These are phyloP conservation scores for Euura saliciscinereae DNA, from an alignment of 1,140 invertebrate species.

Conservation along the genomic window DNA sequence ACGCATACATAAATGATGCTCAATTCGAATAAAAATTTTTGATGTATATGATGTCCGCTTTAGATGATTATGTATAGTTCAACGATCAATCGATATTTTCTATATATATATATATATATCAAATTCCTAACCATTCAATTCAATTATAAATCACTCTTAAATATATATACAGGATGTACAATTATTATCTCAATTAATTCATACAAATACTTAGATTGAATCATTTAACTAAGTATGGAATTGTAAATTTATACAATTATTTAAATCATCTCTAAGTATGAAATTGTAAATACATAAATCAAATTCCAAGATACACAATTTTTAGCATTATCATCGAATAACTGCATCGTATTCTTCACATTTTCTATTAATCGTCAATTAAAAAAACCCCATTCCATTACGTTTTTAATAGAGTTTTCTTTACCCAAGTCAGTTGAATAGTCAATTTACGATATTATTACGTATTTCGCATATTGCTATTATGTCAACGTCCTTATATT, in stretches of 20 bases:
- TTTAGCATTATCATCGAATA: too few relatives aligned
- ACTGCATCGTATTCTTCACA: neutral
- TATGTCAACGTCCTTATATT: neutral
- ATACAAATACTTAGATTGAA: neutral
- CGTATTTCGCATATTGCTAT: neutral
- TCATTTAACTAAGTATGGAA: neutral
- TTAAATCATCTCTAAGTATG: neutral
- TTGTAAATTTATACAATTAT: conserved; percentile 1
- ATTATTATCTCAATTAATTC: neutral
- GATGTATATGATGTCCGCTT: conserved; percentile 21
- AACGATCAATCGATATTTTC: neutral
- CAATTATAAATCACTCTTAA: neutral
- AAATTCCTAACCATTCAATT: neutral
- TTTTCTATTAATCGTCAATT: neutral
- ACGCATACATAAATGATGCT: conserved; percentile 22
- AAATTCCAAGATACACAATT: neutral
- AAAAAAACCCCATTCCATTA: neutral
- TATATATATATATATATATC: too few relatives aligned
- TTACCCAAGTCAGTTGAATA: neutral
- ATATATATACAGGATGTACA: neutral
- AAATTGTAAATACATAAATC: conserved; percentile 1
- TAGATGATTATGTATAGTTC: conserved; percentile 7
- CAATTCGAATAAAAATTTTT: conserved; percentile 15
- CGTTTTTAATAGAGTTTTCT: neutral
- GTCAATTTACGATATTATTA: neutral